phyloP scores from a whole-genome alignment of 2,113 vertebrate genomes.

The Procavia capensis region DNA sequence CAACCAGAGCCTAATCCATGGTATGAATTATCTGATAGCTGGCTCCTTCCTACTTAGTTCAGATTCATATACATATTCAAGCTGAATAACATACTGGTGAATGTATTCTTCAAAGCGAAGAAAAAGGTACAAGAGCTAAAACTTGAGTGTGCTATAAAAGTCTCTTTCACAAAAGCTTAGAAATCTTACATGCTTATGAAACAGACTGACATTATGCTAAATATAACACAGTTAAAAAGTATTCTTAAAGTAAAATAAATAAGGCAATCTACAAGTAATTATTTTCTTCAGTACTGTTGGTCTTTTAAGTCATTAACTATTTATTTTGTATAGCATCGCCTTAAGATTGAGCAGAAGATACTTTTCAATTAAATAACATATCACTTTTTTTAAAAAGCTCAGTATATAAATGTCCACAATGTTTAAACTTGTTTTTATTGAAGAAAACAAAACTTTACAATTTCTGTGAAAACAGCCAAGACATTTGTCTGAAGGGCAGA shows the following conservation, averaged over 20 bases:
- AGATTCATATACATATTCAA: conserved; percentile 69
- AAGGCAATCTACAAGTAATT: neutral
- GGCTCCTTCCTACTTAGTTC: conserved; percentile 31
- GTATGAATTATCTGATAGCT: conserved; percentile 72
- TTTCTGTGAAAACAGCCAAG: neutral
- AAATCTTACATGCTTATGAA: neutral
- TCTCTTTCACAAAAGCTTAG: neutral
- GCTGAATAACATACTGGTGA: neutral
- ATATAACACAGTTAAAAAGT: neutral
- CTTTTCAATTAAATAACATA: conserved; percentile 1
- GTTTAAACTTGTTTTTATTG: neutral
- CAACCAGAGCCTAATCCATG: conserved; percentile 52
- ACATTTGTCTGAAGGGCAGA: neutral
- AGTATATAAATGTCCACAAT: neutral
- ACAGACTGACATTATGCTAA: neutral
- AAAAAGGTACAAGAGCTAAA: neutral
- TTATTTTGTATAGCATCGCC: neutral
- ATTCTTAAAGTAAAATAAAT: conserved; percentile 19
- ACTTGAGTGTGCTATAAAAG: neutral
- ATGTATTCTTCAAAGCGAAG: neutral
- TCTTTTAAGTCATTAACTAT: neutral
- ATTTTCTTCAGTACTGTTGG: neutral
- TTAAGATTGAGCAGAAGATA: neutral
- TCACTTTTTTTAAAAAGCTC: neutral
- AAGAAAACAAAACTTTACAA: conserved; percentile 21